Evolutionary conservation across 2,113 vertebrate genomes (phyloP), one percentile per base, ranked within the genome.

Genomic region (Opisthocomus hoazin): DNA sequence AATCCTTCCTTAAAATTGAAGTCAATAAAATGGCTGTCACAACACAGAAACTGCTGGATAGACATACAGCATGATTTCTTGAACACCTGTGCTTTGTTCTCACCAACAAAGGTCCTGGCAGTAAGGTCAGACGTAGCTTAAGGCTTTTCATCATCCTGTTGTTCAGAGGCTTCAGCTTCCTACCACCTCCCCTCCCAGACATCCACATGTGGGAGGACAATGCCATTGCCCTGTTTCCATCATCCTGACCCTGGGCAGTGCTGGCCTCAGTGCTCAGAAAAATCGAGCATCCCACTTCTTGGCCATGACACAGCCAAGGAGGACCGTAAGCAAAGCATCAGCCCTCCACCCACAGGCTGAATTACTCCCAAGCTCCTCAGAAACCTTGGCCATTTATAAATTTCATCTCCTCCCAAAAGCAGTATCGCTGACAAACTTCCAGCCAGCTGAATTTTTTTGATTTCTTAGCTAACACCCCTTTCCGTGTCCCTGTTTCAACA

Each of bases 361-460:
- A 78, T 46, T 63, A 36, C 12, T 60, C 60, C 46, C 64, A 71
- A 24, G 37, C 9, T 80, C 27, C 37, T 56, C 39, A 20, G 81
- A 50, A 61, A 58, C n/a, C 1, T 54, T 7, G 4, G 13, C 6
- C 61, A 26, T 53, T 77, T 69, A 22, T 37, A n/a, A 73, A 60
- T 37, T 20, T 76, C 56, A 15, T 20, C 37, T 71, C 34, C 6
- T 57, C 17, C 56, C n/a, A 58, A 87, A 69, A 61, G 9, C 53
- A 58, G 12, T 16, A n/a, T 15, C 1, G 0, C 30, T 83, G 41
- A 37, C 15, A 81, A 81, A 6, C 21, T 84, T 91, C 30, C 30
- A 43, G 8, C 0, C 12, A 56, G 41, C 7, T 37, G 8, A 3
- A 3, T 12, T 50, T 41, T 81, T 34, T 26, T 10, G 6, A 1